Evolutionary conservation across 92 coral and sea anemone genomes (phyloP).

Genomic region (Phenganax stokvisi): DNA sequence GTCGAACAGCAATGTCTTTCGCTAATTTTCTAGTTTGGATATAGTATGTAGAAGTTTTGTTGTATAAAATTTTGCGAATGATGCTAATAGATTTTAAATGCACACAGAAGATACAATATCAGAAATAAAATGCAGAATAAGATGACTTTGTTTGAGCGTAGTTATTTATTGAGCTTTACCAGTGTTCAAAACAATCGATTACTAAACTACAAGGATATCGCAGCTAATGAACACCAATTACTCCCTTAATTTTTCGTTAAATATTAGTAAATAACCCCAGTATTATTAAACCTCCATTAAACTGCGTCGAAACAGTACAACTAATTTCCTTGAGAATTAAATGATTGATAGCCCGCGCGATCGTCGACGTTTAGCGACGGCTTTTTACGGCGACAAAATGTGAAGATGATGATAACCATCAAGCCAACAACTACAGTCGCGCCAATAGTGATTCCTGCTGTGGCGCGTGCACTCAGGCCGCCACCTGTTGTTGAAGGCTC

Average conservation of each 20-base stretch:
- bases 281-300: too few species aligned
- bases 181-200: background rate
- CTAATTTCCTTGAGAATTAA: background rate
- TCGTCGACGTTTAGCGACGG: background rate
- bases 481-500: background rate
- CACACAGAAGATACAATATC: background rate
- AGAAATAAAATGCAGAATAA: background rate
- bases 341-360: background rate
- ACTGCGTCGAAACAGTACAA: too few species aligned
- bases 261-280: too few species aligned
- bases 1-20: background rate
- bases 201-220: too few species aligned
- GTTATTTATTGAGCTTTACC: background rate
- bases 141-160: background rate
- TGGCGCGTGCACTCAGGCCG: conserved; percentile 42
- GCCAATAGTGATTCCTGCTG: conserved; percentile 65
- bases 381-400: conserved; percentile 19
- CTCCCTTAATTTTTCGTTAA: too few species aligned
- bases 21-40: background rate
- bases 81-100: background rate
- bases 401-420: conserved; percentile 47
- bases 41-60: background rate
- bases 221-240: too few species aligned
- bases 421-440: conserved; percentile 56
- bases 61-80: background rate